phyloP scores from a whole-genome alignment of 2,113 vertebrate genomes.

The Sylvietta virens region DNA sequence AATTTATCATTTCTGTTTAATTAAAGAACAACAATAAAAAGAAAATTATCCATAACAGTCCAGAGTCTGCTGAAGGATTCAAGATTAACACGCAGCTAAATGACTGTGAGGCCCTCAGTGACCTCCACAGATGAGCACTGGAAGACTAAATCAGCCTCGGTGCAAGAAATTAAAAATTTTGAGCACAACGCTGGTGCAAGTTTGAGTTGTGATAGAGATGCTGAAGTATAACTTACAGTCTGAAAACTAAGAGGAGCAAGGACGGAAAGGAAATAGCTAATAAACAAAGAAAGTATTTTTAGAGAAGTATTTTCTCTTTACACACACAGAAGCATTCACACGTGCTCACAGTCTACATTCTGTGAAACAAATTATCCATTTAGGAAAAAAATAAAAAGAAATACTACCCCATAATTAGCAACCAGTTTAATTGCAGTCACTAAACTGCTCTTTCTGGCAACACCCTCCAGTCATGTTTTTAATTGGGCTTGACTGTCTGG shows the following conservation, averaged over 20 bases:
- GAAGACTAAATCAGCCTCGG: not conserved
- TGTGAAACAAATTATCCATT: not conserved
- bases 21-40: constrained; percentile 62
- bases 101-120: not conserved
- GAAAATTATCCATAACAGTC: constrained; percentile 37
- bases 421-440: not conserved
- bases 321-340: not conserved
- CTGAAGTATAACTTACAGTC: not conserved
- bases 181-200: not conserved
- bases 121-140: constrained; percentile 3
- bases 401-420: not conserved
- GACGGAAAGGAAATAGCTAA: not conserved
- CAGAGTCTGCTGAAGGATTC: constrained; percentile 15
- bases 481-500: not conserved
- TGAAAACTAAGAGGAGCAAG: not conserved
- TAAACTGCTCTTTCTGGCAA: not conserved
- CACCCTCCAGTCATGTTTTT: not conserved
- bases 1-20: constrained; percentile 68
- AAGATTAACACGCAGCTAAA: not conserved
- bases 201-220: not conserved
- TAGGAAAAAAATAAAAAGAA: not conserved
- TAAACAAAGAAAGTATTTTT: not conserved
- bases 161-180: not conserved
- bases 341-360: not conserved
- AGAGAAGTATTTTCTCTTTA: not conserved